Conservation (phyloP, 2,888 invertebrate genomes). For the Diloba caeruleocephala region DNA sequence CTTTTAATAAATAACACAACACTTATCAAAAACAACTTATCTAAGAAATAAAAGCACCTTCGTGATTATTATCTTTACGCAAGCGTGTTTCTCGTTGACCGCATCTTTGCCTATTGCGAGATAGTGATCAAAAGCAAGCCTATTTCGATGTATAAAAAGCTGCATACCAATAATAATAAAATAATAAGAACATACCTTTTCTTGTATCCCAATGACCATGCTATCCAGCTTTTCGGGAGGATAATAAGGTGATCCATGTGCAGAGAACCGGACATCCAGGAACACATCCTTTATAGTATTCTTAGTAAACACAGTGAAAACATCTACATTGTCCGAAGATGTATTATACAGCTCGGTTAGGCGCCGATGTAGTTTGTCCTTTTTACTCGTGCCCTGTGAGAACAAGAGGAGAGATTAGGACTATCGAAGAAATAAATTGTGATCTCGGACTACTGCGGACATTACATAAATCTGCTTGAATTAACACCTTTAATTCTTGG, state of each 20-base stretch:
- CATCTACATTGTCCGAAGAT: constrained; percentile 95
- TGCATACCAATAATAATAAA: too few relatives aligned
- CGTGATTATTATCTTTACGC: too few relatives aligned
- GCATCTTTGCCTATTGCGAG: too few relatives aligned
- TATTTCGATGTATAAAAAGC: too few relatives aligned
- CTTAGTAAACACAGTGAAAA: constrained; percentile 96
- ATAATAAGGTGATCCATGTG: constrained; percentile 98
- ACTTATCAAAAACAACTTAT: too few relatives aligned
- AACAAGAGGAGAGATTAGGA: constrained; percentile 40
- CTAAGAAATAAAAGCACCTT: too few relatives aligned
- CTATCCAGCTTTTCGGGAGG: constrained; percentile 96
- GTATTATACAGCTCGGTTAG: constrained; percentile 92
- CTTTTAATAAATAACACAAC: too few relatives aligned
- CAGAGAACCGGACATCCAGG: constrained; percentile 96
- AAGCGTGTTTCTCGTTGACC: too few relatives aligned
- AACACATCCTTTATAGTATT: constrained; percentile 90
- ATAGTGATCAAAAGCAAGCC: too few relatives aligned
- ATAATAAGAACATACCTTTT: constrained; percentile 81
- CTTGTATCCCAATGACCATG: constrained; percentile 92
- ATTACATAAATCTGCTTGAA: constrained; percentile 41
- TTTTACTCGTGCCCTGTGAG: constrained; percentile 91
- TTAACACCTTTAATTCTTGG: constrained; percentile 33
- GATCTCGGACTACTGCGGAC: constrained; percentile 30
- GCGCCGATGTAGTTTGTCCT: constrained; percentile 90
- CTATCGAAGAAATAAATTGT: constrained; percentile 29